phyloP scores from a whole-genome alignment of 64 coral and sea anemone genomes.

The Actinia equina region DNA sequence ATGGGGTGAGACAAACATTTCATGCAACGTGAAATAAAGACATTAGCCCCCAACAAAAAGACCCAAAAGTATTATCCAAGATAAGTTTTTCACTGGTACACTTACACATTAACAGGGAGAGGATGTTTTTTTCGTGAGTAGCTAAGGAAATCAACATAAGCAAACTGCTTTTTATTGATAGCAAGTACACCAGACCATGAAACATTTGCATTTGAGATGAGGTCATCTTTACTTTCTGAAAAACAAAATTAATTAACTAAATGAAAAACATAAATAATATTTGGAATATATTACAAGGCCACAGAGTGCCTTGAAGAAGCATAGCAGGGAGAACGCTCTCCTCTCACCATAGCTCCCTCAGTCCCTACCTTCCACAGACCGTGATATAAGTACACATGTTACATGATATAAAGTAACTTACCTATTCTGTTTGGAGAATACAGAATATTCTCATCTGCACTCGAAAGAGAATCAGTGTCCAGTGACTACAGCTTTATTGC shows the following conservation, averaged over 20 bases:
- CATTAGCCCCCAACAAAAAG: too few species aligned
- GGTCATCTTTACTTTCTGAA: not conserved
- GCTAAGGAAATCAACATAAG: slow-evolving; percentile 63
- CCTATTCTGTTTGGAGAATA: not conserved
- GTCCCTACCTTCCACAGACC: not conserved
- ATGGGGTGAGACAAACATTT: too few species aligned
- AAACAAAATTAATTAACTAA: not conserved
- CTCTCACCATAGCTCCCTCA: too few species aligned
- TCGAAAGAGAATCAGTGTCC: not conserved
- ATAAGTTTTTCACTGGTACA: not conserved
- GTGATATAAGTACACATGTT: not conserved
- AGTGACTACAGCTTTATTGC: not conserved
- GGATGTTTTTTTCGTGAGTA: slow-evolving; percentile 45
- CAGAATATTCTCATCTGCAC: not conserved
- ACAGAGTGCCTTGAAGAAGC: too few species aligned
- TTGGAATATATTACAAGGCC: too few species aligned
- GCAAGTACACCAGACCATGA: slow-evolving; percentile 67
- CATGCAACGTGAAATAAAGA: too few species aligned
- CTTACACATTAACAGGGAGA: slow-evolving; percentile 75
- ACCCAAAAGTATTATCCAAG: too few species aligned
- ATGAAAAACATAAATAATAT: not conserved
- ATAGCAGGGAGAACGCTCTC: too few species aligned
- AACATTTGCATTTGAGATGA: slow-evolving; percentile 30
- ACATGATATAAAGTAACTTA: not conserved
- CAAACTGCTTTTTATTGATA: slow-evolving; percentile 77